These are phyloP conservation scores for Sus cebifrons DNA, from an alignment of 2,797 vertebrate genomes.

Conservation along the genomic window DNA sequence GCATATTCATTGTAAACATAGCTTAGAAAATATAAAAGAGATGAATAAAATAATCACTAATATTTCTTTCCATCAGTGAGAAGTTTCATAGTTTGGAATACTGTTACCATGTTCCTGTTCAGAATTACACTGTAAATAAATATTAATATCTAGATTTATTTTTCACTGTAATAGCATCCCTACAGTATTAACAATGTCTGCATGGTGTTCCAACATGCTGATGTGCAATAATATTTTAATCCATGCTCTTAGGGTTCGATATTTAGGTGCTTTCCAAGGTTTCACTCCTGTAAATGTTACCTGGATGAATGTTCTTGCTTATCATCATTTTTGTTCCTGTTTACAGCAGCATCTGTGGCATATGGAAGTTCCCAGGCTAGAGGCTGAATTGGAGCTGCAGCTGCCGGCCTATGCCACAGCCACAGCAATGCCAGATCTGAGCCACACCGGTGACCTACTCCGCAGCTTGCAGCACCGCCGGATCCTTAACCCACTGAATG, in stretches of 20 bases:
- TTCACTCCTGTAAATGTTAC: background rate
- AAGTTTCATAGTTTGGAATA: background rate
- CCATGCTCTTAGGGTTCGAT: background rate
- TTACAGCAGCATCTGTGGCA: no score
- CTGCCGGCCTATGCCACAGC: no score
- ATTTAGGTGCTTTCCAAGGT: background rate
- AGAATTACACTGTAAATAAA: slow-evolving; percentile 5
- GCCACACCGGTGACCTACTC: no score
- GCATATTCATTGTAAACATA: background rate
- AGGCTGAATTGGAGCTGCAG: no score
- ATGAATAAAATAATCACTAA: background rate
- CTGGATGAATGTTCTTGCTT: background rate
- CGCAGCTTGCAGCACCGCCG: no score
- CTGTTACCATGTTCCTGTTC: background rate
- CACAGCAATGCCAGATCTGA: no score
- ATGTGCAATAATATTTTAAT: background rate
- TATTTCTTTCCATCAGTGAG: background rate
- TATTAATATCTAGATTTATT: background rate
- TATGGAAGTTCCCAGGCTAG: no score
- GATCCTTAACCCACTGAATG: no score
- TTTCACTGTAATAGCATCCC: background rate
- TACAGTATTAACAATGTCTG: background rate
- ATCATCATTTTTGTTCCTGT: no score
- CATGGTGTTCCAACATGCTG: background rate
- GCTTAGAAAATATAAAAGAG: slow-evolving; percentile 15